A percentile compares a stretch with the other conserved stretches of the same genome.
Conservation (phyloP, 1,140 invertebrate species). For the Gryllus bimaculatus region DNA sequence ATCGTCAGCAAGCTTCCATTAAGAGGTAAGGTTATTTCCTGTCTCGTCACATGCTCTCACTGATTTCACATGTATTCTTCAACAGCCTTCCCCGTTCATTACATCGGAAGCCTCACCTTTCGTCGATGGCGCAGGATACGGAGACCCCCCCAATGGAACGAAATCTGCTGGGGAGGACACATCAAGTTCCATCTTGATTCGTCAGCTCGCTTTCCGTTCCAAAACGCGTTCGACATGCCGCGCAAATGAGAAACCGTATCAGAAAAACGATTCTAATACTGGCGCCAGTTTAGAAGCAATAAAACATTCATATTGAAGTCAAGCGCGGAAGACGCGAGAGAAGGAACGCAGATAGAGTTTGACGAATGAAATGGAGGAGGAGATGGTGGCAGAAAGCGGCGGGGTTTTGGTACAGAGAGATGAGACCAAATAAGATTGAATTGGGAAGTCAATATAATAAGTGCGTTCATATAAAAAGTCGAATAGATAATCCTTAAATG, state of each 20-base stretch:
- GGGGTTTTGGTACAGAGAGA: no score
- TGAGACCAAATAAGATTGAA: no score
- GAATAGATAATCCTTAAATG: no score
- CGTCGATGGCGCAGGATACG: background rate
- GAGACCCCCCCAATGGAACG: background rate
- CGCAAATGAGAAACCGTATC: slow-evolving; percentile 1
- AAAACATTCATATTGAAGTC: background rate
- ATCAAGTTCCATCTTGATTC: background rate
- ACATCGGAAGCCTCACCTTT: background rate
- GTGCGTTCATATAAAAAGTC: no score
- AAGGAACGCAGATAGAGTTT: no score
- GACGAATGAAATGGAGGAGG: no score
- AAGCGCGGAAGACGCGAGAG: background rate
- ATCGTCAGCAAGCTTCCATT: no score
- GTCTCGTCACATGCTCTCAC: no score
- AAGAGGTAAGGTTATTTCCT: no score
- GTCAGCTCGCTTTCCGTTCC: background rate
- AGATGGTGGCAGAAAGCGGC: no score
- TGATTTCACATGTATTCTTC: no score
- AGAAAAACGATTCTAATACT: background rate
- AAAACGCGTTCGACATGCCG: background rate
- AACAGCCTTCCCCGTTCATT: background rate
- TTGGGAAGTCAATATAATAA: no score
- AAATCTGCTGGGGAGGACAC: background rate
- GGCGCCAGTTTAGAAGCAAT: background rate